Percentiles rank a stretch among this genome's conserved stretches.
phyloP scores from a whole-genome alignment of 2,888 invertebrate genomes.

The Phortica magna region DNA sequence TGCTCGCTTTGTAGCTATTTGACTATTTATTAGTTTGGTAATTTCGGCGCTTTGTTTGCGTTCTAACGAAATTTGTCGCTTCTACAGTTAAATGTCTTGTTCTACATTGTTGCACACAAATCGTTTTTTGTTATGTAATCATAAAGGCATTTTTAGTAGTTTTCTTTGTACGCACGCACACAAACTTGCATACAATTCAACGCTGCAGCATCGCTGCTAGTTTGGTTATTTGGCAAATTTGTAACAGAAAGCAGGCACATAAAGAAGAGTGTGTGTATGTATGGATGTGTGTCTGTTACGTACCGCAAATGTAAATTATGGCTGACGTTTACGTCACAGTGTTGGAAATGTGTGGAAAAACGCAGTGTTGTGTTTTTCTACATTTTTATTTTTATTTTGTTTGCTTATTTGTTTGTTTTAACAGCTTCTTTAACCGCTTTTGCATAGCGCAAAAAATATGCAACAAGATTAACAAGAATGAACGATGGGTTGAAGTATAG shows the following conservation, averaged over 20 bases:
- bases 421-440: background rate
- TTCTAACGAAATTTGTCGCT: no score
- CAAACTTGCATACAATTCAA: background rate
- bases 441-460: conserved; percentile 20
- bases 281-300: background rate
- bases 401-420: background rate
- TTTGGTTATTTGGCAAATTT: background rate
- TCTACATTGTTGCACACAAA: no score
- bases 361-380: conserved; percentile 1
- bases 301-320: conserved; percentile 33
- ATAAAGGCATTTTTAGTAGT: no score
- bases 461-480: conserved; percentile 28
- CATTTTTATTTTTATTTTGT: background rate
- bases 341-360: conserved; percentile 26
- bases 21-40: no score
- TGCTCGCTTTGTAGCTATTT: no score
- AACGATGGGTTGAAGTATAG: background rate
- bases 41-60: no score
- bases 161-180: no score
- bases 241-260: no score
- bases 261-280: background rate
- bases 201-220: background rate
- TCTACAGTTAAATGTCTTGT: no score
- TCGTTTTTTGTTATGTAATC: no score
- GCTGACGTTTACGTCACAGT: conserved; percentile 21